These are phyloP conservation scores for Asbolus verrucosus DNA, from an alignment of 1,140 invertebrate genomes.

Conservation along the genomic window DNA sequence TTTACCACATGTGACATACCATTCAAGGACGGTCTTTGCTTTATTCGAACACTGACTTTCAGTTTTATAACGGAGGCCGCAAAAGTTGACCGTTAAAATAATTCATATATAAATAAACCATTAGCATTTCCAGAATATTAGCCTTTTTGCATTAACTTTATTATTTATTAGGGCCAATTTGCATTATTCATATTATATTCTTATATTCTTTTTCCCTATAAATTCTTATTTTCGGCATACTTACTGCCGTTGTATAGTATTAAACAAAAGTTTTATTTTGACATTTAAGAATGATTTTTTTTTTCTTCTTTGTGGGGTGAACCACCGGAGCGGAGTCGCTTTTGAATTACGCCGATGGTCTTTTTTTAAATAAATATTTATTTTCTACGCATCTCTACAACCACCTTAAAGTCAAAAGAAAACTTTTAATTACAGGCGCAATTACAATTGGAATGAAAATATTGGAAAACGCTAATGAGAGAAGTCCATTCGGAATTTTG, in stretches of 20 bases:
- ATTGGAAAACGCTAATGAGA: not conserved
- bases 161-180: no score
- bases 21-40: conserved; percentile 38
- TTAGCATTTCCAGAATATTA: not conserved
- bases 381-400: no score
- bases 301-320: not conserved
- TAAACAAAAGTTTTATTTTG: no score
- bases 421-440: no score
- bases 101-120: conserved; percentile 20
- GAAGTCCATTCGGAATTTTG: conserved; percentile 14
- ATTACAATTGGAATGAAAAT: conserved; percentile 7
- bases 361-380: not conserved
- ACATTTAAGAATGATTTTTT: no score
- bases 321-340: not conserved
- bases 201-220: not conserved
- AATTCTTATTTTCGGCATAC: no score
- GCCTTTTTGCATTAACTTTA: no score
- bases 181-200: no score
- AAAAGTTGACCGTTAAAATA: conserved; percentile 27
- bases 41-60: conserved; percentile 36
- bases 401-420: no score
- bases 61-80: conserved; percentile 33
- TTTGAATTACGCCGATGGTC: not conserved
- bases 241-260: no score
- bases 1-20: conserved; percentile 34